Base-by-base conservation (phyloP, 1,140 invertebrate species). In the Druon quercuslanigerum region DNA sequence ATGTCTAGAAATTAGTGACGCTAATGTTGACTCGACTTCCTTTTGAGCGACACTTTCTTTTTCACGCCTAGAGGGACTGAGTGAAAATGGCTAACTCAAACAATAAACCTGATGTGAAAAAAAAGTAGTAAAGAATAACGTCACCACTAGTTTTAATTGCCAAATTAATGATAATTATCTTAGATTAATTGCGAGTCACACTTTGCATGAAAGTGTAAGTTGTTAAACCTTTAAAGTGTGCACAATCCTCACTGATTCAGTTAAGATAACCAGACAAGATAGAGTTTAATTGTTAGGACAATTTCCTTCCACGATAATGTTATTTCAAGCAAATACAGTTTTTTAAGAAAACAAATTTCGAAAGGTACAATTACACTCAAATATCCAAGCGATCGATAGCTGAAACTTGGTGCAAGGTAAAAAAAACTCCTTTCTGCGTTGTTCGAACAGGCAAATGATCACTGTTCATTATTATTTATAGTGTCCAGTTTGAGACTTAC, bases 401-500 rank as follows among this genome's bases (percentile, higher is more conserved):
- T 25, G 33, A 40, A 66, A 66, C 40, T 66, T 66, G 57, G 25
- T 66, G 20, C 57, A 66, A 66, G 25, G 25, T 40, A 25, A 16
- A 46, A 9, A 46, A 46, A n/a, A n/a, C n/a, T 9, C 9, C 52
- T 17, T 54, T 54, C 52, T 17, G 7, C 52, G 13, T 40, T 5
- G 1, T 25, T 11, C 40, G 40, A 46, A 25, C 13, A 57, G 19
- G 56, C 40, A 46, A 46, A 46, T 46, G 40, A 46, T 46, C 9
- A 11, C 40, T 33, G 19, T 25, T 60, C 56, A 60, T 60, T 60
- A 60, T 33, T 60, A 60, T 60, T 60, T 60, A 60, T 60, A 60
- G 56, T 25, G 56, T 13, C 19, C 17, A 33, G 56, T 33, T 20
- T 19, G 33, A 13, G 19, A 4, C 11, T 13, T 60, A 13, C 19